phyloP scores from a whole-genome alignment of 2,888 invertebrate species.

The Pristionchus arcanus region DNA sequence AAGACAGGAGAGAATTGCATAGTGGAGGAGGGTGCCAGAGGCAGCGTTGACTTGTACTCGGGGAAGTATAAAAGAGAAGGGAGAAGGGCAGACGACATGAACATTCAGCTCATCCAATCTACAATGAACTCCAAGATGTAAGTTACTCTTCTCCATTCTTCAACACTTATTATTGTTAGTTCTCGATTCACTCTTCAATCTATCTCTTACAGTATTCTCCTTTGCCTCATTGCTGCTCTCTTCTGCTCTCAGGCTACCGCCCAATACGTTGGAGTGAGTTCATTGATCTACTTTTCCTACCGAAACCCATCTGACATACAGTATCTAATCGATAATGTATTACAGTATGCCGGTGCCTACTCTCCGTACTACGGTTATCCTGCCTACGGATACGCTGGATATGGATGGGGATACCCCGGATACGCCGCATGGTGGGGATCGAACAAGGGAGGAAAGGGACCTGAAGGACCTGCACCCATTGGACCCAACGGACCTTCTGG shows the following conservation, averaged over 20 bases:
- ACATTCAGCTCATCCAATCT: conserved; percentile 44
- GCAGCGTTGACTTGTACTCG: background rate
- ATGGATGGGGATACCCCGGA: conserved; percentile 45
- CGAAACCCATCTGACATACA: background rate
- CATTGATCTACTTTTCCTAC: background rate
- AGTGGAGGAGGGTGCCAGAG: background rate
- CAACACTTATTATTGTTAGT: background rate
- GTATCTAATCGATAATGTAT: background rate
- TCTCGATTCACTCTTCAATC: background rate
- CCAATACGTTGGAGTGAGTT: conserved; percentile 41
- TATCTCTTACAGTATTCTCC: conserved; percentile 25
- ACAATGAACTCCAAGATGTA: conserved; percentile 45
- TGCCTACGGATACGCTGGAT: conserved; percentile 12
- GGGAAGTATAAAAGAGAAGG: background rate
- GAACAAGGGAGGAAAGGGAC: conserved; percentile 45
- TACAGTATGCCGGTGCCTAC: conserved; percentile 40
- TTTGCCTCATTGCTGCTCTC: conserved; percentile 42
- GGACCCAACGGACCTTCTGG: conserved; percentile 40
- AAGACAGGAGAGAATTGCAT: background rate
- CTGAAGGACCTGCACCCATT: background rate
- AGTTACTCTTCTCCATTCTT: background rate
- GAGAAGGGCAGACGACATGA: background rate
- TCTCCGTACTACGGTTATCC: conserved; percentile 27
- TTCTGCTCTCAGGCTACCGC: conserved; percentile 22
- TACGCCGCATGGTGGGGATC: conserved; percentile 52